Evolutionary conservation across 2,888 invertebrate species (phyloP).

Genomic region (Erebia aethiops): DNA sequence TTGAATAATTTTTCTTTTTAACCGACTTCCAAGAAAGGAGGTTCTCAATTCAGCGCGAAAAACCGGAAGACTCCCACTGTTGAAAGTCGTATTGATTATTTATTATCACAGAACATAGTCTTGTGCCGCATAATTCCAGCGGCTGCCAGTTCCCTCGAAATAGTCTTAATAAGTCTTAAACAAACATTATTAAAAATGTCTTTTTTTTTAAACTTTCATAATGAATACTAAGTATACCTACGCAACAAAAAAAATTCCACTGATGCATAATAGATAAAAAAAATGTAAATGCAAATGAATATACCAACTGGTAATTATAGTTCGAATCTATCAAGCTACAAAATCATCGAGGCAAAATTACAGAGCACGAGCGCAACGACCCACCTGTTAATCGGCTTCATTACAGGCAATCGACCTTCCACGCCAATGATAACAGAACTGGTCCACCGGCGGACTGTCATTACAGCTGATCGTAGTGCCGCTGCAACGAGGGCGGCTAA

Average conservation of each 20-base stretch:
- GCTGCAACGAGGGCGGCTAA: slow-evolving; percentile 47
- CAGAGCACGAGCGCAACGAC: slow-evolving; percentile 40
- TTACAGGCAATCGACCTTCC: slow-evolving; percentile 65
- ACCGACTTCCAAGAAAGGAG: too few relatives aligned
- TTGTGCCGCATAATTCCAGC: too few relatives aligned
- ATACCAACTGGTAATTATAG: slow-evolving; percentile 19
- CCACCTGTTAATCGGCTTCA: slow-evolving; percentile 64
- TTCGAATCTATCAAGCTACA: slow-evolving; percentile 24
- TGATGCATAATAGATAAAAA: not conserved
- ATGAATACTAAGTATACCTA: not conserved
- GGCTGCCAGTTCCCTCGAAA: too few relatives aligned
- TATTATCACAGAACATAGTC: too few relatives aligned
- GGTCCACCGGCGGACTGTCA: slow-evolving; percentile 50
- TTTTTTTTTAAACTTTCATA: not conserved
- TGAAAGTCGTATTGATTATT: too few relatives aligned
- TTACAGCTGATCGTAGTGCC: slow-evolving; percentile 49
- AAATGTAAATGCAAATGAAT: slow-evolving; percentile 14
- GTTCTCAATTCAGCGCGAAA: too few relatives aligned
- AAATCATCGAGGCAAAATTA: slow-evolving; percentile 37
- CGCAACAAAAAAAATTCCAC: not conserved
- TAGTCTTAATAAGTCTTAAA: too few relatives aligned
- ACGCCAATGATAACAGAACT: slow-evolving; percentile 55
- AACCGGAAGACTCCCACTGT: too few relatives aligned
- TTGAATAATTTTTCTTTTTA: too few relatives aligned
- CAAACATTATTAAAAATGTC: not conserved